Base-by-base conservation (phyloP, 2,113 vertebrate genomes). In the Brienomyrus brachyistius region DNA sequence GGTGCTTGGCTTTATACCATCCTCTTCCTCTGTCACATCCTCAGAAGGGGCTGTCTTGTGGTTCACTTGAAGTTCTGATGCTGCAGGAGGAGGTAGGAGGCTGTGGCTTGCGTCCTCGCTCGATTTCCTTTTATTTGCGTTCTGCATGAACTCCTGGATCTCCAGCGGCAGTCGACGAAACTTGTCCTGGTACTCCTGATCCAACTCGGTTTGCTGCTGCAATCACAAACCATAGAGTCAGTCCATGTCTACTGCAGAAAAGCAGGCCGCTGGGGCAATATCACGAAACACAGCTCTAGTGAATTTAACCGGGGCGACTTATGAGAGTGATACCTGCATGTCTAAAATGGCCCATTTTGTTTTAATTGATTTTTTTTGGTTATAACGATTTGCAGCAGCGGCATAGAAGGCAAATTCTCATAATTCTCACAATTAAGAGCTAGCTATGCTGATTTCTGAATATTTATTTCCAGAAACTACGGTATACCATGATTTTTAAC, bases 181-280 rank as follows among this genome's bases (percentile, higher is more conserved):
- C 95, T 97, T 98, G 94, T 99, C 98, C 93, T 98, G 97, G 70
- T 98, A 98, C 91, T 99, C 98, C 7, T 97, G 97, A 92, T 99
- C 98, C 88, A 99, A 94, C 87, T 96, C 96, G 19, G 92, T 96
- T 95, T 98, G 98, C 92, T 98, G 95, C 98, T 98, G 93, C 87
- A 95, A 56, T 84, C 52, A 84, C 35, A 89, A 89, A 40, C 89
- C 80, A 40, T 31, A n/a, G 77, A 43, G 89, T 84, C 21, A 56
- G 40, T 47, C 52, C 15, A 7, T 35, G 82, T 17, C 47, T 48
- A 21, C 51, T 51, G 45, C 23, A 47, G 83, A 51, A 31, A 31
- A 86, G 8, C 10, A 48, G 83, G 48, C 23, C 48, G 51, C 45
- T 48, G 21, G 83, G 74, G 74, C 21, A 47, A 86, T 17, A 27